Base-by-base conservation (phyloP, 2,797 vertebrate species). In the Rhabdomys pumilio region DNA sequence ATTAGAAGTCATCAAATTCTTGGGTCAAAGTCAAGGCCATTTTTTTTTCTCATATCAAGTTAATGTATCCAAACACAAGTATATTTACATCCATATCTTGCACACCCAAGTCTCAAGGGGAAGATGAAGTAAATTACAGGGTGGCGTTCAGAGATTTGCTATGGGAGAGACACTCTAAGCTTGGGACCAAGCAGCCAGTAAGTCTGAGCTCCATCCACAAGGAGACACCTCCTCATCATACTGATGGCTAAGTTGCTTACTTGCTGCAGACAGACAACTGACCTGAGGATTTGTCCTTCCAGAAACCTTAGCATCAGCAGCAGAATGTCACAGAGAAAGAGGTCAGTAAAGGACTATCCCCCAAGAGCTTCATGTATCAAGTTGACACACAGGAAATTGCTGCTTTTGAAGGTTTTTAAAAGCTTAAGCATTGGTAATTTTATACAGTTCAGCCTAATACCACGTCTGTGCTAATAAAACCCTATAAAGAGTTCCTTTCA, bases 381-480 rank as follows among this genome's bases (percentile, higher is more conserved):
- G 38, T 80, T 76, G 41, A 73, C 61, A 82, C 11, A 83, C 75
- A 73, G 34, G 38, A 92, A 81, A 55, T 44, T 90, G 24, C 57
- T 92, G 3, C 61, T 95, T 89, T 77, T 38, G 6, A 67, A 26
- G n/a, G 22, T 86, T 76, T 79, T 75, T 73, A 89, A 89, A 90
- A 55, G 8, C 94, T n/a, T 79, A 82, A 69, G 38, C 41, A n/a
- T 26, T 93, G 57, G 63, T 89, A 53, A 57, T 41, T 95, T 91
- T 87, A 76, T 65, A 57, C 31, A 47, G 11, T n/a, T 93, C 53
- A 65, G 65, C 17, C 55, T 92, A 89, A 93, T 76, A 63, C 63
- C 79, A 61, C 55, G 53, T 63, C 59, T 29, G 3, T 85, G 76
- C 81, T 90, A 90, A 95, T 94, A 69, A 34, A 95, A 95, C 75